Evolutionary conservation across 2,888 invertebrate species (phyloP).

Genomic region (Baronia brevicornis): DNA sequence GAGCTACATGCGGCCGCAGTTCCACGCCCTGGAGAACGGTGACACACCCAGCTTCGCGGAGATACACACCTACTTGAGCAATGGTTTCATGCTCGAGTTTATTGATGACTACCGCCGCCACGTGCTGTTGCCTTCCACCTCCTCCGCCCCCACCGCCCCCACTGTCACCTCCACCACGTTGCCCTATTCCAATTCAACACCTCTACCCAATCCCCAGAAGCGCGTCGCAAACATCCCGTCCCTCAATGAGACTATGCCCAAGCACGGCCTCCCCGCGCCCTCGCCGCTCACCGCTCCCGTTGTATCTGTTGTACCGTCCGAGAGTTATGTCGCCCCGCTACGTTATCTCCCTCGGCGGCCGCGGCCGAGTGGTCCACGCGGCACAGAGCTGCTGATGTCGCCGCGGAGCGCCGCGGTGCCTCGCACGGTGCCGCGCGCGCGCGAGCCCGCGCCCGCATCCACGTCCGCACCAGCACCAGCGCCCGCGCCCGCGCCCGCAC

Average conservation of each 20-base stretch:
- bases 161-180: conserved; percentile 7
- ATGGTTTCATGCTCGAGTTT: conserved; percentile 59
- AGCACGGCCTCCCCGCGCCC: conserved; percentile 1
- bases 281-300: no score
- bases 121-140: conserved; percentile 37
- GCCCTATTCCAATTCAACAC: no score
- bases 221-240: no score
- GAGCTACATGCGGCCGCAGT: conserved; percentile 68
- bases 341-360: no score
- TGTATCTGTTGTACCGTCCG: no score
- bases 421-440: not conserved
- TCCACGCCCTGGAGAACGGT: conserved; percentile 69
- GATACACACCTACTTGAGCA: conserved; percentile 50
- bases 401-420: conserved; percentile 1
- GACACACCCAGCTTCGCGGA: conserved; percentile 58
- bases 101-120: conserved; percentile 53
- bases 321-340: no score
- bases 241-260: conserved; percentile 3
- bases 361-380: not conserved
- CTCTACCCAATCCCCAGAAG: no score
- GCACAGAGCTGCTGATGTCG: no score
- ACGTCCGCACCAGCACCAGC: no score
- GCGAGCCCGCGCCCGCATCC: no score
- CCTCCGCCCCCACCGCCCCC: conserved; percentile 11
- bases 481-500: no score